phyloP scores from a whole-genome alignment of 2,797 vertebrate genomes.

The Synanceia verrucosa region DNA sequence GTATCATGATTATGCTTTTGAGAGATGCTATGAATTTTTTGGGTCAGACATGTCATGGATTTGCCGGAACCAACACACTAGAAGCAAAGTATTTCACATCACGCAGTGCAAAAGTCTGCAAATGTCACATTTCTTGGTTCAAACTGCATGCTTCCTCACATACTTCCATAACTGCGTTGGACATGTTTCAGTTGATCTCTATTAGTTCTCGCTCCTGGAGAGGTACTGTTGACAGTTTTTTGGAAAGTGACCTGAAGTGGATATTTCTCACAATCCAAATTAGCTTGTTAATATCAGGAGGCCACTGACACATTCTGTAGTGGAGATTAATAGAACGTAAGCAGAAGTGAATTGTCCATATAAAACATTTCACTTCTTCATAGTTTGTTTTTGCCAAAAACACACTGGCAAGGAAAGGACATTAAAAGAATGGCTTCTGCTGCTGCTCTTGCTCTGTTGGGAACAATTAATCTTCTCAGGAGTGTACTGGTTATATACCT shows the following conservation, averaged over 20 bases:
- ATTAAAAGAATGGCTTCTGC: neutral
- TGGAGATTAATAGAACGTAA: slow-evolving; percentile 1
- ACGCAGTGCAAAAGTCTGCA: neutral
- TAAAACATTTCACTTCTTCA: neutral
- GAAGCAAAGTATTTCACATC: neutral
- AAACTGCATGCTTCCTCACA: neutral
- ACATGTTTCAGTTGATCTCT: neutral
- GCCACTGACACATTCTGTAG: neutral
- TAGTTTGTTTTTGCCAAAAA: neutral
- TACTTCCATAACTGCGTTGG: neutral
- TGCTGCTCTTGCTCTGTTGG: neutral
- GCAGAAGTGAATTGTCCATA: neutral
- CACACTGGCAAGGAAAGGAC: neutral
- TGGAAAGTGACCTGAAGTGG: neutral
- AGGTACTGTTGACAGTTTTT: neutral
- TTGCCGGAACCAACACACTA: neutral
- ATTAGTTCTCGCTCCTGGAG: neutral
- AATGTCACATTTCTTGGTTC: neutral
- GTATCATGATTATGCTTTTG: neutral
- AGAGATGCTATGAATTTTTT: neutral
- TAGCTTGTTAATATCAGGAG: slow-evolving; percentile 3
- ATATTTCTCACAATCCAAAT: slow-evolving; percentile 1
- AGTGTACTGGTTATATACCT: neutral
- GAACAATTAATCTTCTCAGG: neutral
- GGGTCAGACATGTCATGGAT: neutral